Evolutionary conservation across 2,113 vertebrate species (phyloP).

Genomic region (Tragelaphus imberbis): DNA sequence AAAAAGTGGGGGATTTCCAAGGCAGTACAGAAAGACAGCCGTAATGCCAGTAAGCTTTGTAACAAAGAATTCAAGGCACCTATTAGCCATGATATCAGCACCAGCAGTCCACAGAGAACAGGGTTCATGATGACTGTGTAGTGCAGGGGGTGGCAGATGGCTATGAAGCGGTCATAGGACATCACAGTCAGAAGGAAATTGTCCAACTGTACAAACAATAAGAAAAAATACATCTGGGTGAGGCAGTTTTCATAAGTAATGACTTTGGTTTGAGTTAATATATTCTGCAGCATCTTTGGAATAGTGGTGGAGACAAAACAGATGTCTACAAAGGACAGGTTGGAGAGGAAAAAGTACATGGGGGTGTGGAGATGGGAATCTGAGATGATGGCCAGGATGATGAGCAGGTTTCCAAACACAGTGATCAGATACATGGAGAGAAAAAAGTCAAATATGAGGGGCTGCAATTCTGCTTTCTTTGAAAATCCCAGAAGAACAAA

Average conservation of each 20-base stretch:
- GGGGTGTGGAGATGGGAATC: background rate
- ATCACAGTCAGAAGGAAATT: background rate
- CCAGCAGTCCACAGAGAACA: background rate
- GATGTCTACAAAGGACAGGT: background rate
- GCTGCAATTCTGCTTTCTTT: background rate
- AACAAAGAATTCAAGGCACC: background rate
- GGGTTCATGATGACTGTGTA: background rate
- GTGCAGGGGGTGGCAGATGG: background rate
- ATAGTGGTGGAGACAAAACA: background rate
- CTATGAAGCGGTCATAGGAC: background rate
- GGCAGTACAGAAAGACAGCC: background rate
- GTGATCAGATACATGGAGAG: background rate
- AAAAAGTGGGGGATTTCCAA: background rate
- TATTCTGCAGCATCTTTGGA: background rate
- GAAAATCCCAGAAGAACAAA: background rate
- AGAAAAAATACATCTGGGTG: background rate
- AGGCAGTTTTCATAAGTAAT: background rate
- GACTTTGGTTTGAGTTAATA: background rate
- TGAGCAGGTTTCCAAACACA: background rate
- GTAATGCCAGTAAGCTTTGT: background rate
- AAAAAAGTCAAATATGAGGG: background rate
- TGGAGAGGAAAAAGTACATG: background rate
- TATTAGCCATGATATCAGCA: background rate
- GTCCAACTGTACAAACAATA: background rate
- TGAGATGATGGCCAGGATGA: background rate